Conservation (phyloP, 1,140 invertebrate genomes). For the Musca vetustissima region DNA sequence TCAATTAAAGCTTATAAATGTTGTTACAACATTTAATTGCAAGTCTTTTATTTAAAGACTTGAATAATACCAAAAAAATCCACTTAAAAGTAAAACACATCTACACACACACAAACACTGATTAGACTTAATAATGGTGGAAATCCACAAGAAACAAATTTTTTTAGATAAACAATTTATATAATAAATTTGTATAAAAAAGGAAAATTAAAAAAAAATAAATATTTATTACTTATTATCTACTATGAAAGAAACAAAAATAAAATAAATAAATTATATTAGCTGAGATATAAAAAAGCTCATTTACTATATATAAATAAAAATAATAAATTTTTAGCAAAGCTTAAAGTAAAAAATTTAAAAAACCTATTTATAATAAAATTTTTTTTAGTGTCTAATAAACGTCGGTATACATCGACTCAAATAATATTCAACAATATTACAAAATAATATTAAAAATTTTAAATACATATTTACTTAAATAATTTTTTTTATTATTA, state of each 20-base stretch:
- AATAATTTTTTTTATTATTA: too few relatives aligned
- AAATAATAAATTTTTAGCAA: slow-evolving; percentile 16
- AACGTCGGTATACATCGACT: slow-evolving; percentile 7
- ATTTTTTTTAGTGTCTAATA: background rate
- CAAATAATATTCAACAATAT: background rate
- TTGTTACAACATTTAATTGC: background rate
- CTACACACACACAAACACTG: background rate
- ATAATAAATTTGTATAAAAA: slow-evolving; percentile 22
- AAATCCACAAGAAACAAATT: slow-evolving; percentile 1
- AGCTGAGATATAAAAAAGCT: background rate
- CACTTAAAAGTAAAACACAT: too few relatives aligned
- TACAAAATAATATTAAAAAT: too few relatives aligned
- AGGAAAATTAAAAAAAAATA: background rate
- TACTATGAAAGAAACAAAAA: background rate
- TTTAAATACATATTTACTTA: too few relatives aligned
- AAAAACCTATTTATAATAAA: background rate
- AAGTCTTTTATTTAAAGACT: too few relatives aligned
- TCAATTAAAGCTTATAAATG: background rate
- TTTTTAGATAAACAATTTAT: slow-evolving; percentile 22
- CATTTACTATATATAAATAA: slow-evolving; percentile 15
- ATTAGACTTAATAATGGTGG: slow-evolving; percentile 2
- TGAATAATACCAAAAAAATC: background rate
- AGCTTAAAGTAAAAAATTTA: background rate
- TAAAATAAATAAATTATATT: background rate
- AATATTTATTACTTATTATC: background rate